Percentiles rank a stretch among this genome's conserved stretches.
phyloP scores from a whole-genome alignment of 2,888 invertebrate species.

The Polia nebulosa region DNA sequence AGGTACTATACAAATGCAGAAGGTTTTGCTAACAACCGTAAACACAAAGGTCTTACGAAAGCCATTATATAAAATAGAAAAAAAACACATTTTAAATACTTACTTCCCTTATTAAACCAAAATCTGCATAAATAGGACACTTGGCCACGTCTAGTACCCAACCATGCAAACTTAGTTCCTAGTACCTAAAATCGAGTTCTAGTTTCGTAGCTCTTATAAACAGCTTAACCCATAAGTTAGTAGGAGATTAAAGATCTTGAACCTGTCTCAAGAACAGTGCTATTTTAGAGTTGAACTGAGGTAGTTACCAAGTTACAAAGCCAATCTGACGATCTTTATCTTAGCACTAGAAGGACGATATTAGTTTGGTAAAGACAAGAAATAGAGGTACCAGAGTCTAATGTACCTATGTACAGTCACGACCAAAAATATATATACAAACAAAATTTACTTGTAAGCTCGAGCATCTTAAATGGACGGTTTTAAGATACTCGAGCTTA shows the following conservation, averaged over 20 bases:
- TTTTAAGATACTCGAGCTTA: no score
- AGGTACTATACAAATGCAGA: no score
- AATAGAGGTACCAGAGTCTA: background rate
- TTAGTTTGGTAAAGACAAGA: conserved; percentile 6
- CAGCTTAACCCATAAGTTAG: conserved; percentile 50
- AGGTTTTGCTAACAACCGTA: background rate
- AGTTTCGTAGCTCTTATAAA: conserved; percentile 47
- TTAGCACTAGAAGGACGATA: conserved; percentile 3
- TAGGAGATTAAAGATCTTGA: conserved; percentile 55
- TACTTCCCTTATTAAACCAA: conserved; percentile 6
- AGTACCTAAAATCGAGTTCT: conserved; percentile 37
- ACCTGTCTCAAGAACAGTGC: conserved; percentile 47
- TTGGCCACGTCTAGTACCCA: conserved; percentile 15
- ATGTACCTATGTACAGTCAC: no score
- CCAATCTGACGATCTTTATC: conserved; percentile 36
- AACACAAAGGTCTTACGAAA: background rate
- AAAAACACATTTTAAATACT: no score
- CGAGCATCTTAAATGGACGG: no score
- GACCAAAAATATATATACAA: no score
- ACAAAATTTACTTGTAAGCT: no score
- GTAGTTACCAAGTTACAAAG: conserved; percentile 41
- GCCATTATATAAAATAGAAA: background rate
- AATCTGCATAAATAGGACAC: conserved; percentile 34
- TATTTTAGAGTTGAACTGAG: conserved; percentile 46
- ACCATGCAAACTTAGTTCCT: conserved; percentile 29